Evolutionary conservation across 2,888 invertebrate species (phyloP).

Genomic region (Lasiommata megera): DNA sequence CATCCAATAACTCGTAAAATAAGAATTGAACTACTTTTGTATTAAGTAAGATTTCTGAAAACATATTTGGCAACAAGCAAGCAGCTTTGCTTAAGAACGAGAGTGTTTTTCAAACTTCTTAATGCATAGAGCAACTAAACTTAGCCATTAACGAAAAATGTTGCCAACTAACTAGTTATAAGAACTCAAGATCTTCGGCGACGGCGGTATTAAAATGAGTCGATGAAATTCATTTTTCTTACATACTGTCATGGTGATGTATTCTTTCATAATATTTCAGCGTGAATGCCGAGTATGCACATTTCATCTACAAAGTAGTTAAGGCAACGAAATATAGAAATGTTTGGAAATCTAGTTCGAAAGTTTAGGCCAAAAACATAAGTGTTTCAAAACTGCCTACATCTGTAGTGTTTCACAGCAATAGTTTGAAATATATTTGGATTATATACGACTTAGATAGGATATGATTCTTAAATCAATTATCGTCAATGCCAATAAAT

Average conservation of each 20-base stretch:
- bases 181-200: neutral
- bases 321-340: neutral
- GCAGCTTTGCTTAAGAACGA: constrained; percentile 7
- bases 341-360: neutral
- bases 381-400: neutral
- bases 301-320: neutral
- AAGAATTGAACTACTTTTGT: too few relatives aligned
- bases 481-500: too few relatives aligned
- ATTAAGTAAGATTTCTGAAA: neutral
- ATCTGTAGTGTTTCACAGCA: neutral
- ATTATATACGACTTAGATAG: too few relatives aligned
- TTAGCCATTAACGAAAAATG: constrained; percentile 15
- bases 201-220: constrained; percentile 6
- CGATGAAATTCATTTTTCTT: constrained; percentile 8
- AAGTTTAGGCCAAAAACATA: neutral
- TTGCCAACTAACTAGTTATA: constrained; percentile 5
- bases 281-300: neutral
- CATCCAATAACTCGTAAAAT: too few relatives aligned
- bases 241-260: neutral
- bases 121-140: constrained; percentile 15
- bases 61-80: constrained; percentile 5
- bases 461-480: too few relatives aligned
- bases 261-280: neutral
- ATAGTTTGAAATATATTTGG: neutral
- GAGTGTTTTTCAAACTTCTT: constrained; percentile 13